Base-by-base conservation (phyloP, 2,113 vertebrate genomes). In the Sigmodon hispidus region DNA sequence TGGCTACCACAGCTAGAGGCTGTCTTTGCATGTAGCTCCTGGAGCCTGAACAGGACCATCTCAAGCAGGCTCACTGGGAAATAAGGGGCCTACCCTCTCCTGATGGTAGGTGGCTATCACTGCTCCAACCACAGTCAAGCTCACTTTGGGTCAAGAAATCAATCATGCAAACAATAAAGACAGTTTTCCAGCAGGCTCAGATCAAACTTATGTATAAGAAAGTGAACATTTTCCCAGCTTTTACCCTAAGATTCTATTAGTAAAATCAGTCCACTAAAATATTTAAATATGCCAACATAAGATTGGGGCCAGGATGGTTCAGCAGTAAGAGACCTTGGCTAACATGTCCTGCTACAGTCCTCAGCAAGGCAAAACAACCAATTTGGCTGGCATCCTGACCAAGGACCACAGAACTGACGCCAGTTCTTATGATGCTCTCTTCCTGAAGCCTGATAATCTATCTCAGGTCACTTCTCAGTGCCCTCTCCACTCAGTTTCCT, bases 91-190 rank as follows among this genome's bases (percentile, higher is more conserved):
- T 24, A 0, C 40, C 90, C 95, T 96, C 95, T 93, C 95, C 95
- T 0, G 93, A 88, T 80, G 22, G 97, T 89, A 95, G 97, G 97
- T 95, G 95, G 98, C 98, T 97, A 79, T 98, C 97, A 98, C 89
- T 63, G 29, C 57, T 4, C 83, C 95, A 96, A 93, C 93, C 97
- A 97, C 98, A 98, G 98, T 98, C 98, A 98, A 98, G 97, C 94
- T 97, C 90, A 93, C 96, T 99, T 97, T 98, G 0, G 43, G 97
- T 98, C 97, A 96, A 98, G 95, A 98, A 98, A 93, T 97, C 98
- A 98, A 97, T 98, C 98, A 98, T 95, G 97, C 98, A 93, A 83
- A 96, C 98, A 97, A 95, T 79, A 36, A 95, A 97, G 97, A 87
- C 45, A 79, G 83, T 87, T 97, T 97, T 92, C 97, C 97, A 97